These are phyloP conservation scores for Tenrec ecaudatus DNA, from an alignment of 2,113 vertebrate species.

Conservation along the genomic window DNA sequence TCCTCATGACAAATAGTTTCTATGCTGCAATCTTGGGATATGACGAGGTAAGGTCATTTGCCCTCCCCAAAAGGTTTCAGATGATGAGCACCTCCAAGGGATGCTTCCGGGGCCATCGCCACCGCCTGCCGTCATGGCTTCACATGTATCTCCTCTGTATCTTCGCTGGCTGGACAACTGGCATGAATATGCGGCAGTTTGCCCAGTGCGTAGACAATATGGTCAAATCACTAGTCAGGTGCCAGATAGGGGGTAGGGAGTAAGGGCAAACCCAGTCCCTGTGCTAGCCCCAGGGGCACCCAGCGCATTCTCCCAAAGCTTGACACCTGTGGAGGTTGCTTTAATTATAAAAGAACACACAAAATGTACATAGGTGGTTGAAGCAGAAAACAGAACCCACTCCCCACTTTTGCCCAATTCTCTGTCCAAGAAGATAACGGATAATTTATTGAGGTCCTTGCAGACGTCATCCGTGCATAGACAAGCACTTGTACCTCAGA, in stretches of 20 bases:
- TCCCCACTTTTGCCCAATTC: neutral
- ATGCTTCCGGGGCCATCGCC: neutral
- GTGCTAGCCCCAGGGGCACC: neutral
- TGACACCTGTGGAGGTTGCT: neutral
- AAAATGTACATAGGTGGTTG: slow-evolving; percentile 27
- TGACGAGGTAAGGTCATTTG: slow-evolving; percentile 92
- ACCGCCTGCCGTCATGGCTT: neutral
- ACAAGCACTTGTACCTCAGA: neutral
- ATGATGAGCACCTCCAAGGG: neutral
- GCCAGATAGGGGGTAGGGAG: neutral
- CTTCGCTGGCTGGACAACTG: neutral
- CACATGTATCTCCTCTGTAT: slow-evolving; percentile 11
- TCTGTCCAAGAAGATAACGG: slow-evolving; percentile 6
- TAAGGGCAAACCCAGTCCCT: slow-evolving; percentile 3
- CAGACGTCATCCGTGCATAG: neutral
- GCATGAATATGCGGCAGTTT: neutral
- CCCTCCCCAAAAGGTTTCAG: neutral
- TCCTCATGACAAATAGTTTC: slow-evolving; percentile 95
- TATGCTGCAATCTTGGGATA: slow-evolving; percentile 98
- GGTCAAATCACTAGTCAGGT: neutral
- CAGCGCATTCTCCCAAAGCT: neutral
- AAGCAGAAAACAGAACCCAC: slow-evolving; percentile 36
- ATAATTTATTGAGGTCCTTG: neutral
- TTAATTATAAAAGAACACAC: slow-evolving; percentile 49
- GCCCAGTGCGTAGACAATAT: neutral